Evolutionary conservation across 1,140 invertebrate genomes (phyloP).

Genomic region (Coelopa frigida): DNA sequence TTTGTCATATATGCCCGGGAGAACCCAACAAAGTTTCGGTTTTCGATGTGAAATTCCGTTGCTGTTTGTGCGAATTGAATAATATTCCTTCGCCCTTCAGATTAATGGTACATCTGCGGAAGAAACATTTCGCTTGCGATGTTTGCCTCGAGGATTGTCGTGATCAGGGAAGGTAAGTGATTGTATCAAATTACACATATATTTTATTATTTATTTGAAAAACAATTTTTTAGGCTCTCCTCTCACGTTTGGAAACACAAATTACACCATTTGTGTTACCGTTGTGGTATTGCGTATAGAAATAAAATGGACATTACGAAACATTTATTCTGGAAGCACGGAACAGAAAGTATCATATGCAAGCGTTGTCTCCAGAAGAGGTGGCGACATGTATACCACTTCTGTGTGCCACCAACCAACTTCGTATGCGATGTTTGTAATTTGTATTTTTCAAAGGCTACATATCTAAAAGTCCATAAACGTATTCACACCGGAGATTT

Average conservation of each 20-base stretch:
- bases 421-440: conserved; percentile 77
- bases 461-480: conserved; percentile 75
- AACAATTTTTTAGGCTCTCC: conserved; percentile 62
- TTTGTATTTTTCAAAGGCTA: conserved; percentile 62
- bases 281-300: conserved; percentile 74
- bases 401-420: conserved; percentile 68
- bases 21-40: conserved; percentile 55
- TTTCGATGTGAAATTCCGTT: conserved; percentile 53
- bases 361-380: conserved; percentile 80
- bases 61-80: conserved; percentile 65
- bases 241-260: conserved; percentile 86
- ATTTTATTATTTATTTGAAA: background rate
- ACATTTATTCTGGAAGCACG: conserved; percentile 86
- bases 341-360: conserved; percentile 76
- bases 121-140: conserved; percentile 74
- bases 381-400: conserved; percentile 85
- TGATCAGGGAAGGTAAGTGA: conserved; percentile 58
- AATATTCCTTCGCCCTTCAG: conserved; percentile 74
- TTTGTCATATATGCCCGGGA: conserved; percentile 78
- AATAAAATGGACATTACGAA: conserved; percentile 81
- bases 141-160: conserved; percentile 73
- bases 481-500: conserved; percentile 63
- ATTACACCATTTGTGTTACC: conserved; percentile 74
- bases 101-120: conserved; percentile 76
- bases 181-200: background rate